phyloP scores from a whole-genome alignment of 53 echinoderm and acorn worm genomes.

The Mesocentrotus franciscanus region DNA sequence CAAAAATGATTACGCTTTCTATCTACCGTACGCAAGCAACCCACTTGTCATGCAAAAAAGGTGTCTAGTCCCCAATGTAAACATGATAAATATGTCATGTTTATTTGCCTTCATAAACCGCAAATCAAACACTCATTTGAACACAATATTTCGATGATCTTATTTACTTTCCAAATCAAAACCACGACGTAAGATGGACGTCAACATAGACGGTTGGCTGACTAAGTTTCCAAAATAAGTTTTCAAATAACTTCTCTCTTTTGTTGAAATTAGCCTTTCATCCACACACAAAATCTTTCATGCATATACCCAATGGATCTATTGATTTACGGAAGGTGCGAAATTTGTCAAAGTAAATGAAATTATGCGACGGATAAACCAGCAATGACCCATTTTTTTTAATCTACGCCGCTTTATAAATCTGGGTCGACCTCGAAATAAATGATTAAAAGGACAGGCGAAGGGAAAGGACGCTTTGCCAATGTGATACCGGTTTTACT shows the following conservation, averaged over 20 bases:
- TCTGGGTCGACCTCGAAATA: neutral
- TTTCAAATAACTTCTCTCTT: no score
- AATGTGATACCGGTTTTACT: neutral
- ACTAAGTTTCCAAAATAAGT: neutral
- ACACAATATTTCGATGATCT: neutral
- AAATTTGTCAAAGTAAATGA: neutral
- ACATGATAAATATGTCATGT: slow-evolving; percentile 9
- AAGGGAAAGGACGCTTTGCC: neutral
- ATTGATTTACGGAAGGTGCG: neutral
- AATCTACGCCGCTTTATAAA: neutral
- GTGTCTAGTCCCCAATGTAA: neutral
- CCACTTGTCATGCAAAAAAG: neutral
- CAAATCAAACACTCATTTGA: neutral
- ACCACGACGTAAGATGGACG: neutral
- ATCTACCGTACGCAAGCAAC: neutral
- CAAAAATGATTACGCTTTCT: neutral
- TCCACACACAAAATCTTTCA: neutral
- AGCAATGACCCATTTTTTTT: neutral
- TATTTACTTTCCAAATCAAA: slow-evolving; percentile 30
- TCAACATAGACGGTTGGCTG: neutral
- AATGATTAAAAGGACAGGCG: neutral
- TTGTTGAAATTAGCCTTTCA: neutral
- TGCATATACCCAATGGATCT: neutral
- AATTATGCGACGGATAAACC: neutral
- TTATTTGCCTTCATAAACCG: slow-evolving; percentile 11